Base-by-base conservation (phyloP, 2,888 invertebrate genomes). In the Cheilosia pagana region DNA sequence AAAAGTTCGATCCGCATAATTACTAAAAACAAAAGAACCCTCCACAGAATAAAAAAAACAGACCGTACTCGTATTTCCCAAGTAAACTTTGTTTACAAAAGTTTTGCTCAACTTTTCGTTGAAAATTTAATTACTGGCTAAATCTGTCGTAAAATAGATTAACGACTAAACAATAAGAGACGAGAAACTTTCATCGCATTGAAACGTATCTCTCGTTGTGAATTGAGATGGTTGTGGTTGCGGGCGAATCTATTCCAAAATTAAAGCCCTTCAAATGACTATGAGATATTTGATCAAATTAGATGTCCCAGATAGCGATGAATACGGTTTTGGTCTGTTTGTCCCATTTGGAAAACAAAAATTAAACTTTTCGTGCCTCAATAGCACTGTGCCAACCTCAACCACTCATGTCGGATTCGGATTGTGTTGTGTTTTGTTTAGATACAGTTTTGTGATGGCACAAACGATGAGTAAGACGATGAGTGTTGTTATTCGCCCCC, bases 91-190 rank as follows among this genome's bases (percentile, higher is more conserved):
- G 45, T 63, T 65, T 55, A 19, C 39, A 55, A 75, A 75, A 75
- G 65, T 75, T 59, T 39, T 35, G 6, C 14, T 45, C 7, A 72
- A 72, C 43, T 52, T 72, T 60, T 23, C 60, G 45, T 41, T 41
- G 21, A 39, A 57, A 48, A 65, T 57, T 65, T 65, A 57, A 75
- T 57, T 75, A 39, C 23, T 41, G 35, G 39, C 28, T 65, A 57
- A 65, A 57, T 57, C 48, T 50, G 48, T 75, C 74, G 74, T 75
- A 65, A 65, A 75, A 41, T 50, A 55, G 57, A 75, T 65, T 65
- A 75, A 65, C 41, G 48, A 31, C 50, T 50, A 31, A 5, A 5
- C 43, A 35, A 43, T 43, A 25, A 14, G 16, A 23, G 14, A 39
- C 48, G 43, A 21, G 14, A 57, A 65, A 57, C 57, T 50, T 48